Evolutionary conservation across 2,888 invertebrate species (phyloP).

Genomic region (Dryococelus australis): DNA sequence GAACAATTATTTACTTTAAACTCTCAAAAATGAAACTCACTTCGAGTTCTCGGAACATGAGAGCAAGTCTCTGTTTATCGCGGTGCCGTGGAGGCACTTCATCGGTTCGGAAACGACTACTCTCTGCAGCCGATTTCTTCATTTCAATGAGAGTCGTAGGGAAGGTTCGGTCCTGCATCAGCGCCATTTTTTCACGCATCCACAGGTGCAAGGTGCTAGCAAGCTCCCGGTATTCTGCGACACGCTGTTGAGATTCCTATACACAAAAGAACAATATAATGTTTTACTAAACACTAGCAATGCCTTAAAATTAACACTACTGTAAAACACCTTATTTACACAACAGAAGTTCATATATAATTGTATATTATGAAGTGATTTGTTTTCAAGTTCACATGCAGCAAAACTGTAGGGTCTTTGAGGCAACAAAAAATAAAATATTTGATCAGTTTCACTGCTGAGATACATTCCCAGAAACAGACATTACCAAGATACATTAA

Average conservation of each 20-base stretch:
- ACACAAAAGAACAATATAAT: conserved; percentile 30
- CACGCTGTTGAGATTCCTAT: conserved; percentile 83
- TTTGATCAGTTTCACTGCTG: too few relatives aligned
- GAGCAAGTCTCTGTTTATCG: conserved; percentile 87
- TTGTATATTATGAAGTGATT: too few relatives aligned
- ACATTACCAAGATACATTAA: too few relatives aligned
- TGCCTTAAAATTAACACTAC: too few relatives aligned
- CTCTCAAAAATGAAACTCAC: conserved; percentile 52
- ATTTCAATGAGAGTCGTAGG: conserved; percentile 93
- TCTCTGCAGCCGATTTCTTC: conserved; percentile 92
- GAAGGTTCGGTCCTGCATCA: conserved; percentile 90
- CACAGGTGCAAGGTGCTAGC: conserved; percentile 87
- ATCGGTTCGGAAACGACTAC: conserved; percentile 91
- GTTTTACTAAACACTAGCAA: not conserved
- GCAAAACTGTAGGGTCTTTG: too few relatives aligned
- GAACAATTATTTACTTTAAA: too few relatives aligned
- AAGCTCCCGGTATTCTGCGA: conserved; percentile 90
- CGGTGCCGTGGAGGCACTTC: conserved; percentile 91
- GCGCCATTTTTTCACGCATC: conserved; percentile 88
- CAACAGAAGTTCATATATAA: too few relatives aligned
- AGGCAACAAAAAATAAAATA: too few relatives aligned
- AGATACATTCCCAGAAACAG: too few relatives aligned
- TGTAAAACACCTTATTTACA: too few relatives aligned
- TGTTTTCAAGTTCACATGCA: too few relatives aligned
- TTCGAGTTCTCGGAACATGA: conserved; percentile 85